These are phyloP conservation scores for Marronus borbonicus DNA, from an alignment of 2,888 invertebrate genomes.

Conservation along the genomic window DNA sequence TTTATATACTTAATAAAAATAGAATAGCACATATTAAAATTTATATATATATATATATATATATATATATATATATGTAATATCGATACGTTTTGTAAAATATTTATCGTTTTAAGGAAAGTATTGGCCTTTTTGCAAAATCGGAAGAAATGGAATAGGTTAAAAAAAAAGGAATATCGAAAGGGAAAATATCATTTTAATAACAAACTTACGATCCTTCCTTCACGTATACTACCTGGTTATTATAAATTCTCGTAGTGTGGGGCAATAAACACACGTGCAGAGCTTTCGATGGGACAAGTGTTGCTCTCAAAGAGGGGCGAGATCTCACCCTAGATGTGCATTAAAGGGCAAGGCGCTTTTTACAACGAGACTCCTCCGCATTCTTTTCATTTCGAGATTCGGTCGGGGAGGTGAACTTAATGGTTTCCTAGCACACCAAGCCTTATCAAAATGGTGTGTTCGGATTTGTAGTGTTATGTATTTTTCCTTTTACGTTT, in stretches of 20 bases:
- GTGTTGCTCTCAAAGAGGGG: conserved; percentile 52
- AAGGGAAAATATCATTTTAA: conserved; percentile 6
- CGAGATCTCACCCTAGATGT: conserved; percentile 49
- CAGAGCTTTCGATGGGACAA: conserved; percentile 57
- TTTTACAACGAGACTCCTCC: conserved; percentile 24
- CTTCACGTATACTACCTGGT: conserved; percentile 47
- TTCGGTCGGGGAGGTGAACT: conserved; percentile 19
- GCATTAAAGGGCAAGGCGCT: conserved; percentile 7
- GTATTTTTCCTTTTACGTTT: neutral
- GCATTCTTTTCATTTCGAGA: conserved; percentile 34
- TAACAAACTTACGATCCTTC: conserved; percentile 1
- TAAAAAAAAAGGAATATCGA: too few relatives aligned
- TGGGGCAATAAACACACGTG: conserved; percentile 61
- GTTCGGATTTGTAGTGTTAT: conserved; percentile 22
- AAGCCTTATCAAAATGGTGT: conserved; percentile 28
- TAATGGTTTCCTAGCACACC: conserved; percentile 34
- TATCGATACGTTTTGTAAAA: too few relatives aligned
- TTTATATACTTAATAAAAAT: too few relatives aligned
- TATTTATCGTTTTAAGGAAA: too few relatives aligned
- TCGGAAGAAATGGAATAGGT: too few relatives aligned
- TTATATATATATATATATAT: too few relatives aligned
- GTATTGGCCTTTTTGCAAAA: too few relatives aligned
- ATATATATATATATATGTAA: too few relatives aligned
- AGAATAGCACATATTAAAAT: too few relatives aligned
- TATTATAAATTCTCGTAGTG: conserved; percentile 56